Evolutionary conservation across 1,140 invertebrate genomes (phyloP), one percentile per base, ranked within the genome.

Genomic region (Paralvinella palmiformis): DNA sequence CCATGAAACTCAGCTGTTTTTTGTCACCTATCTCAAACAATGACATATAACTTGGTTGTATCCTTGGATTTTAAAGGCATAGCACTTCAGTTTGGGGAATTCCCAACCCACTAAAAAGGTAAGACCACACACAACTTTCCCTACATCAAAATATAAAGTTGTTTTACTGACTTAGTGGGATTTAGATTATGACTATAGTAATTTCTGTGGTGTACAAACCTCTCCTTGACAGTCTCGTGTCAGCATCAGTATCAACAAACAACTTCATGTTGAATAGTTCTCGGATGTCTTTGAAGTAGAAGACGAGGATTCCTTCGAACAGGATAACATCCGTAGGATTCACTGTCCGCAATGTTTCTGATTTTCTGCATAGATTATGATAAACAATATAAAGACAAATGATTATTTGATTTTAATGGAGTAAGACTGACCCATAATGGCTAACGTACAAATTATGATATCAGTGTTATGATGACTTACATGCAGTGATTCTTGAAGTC

Each of bases 211-310:
- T 32, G 22, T 13, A 20, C 55, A 3, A 20, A 96, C 93, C 93
- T 88, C 96, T 85, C 72, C 96, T 85, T 1, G 94, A 91, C 20
- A 99, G 83, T 71, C 96, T 85, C 0, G 94, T 99, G 77, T 99
- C 96, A 0, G 96, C 94, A 83, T 99, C 96, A 0, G 95, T 98
- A 74, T 99, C 96, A 27, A 99, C 96, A 84, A 99, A 99, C 7
- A 99, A 83, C 81, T 98, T 98, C 93, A 99, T 97, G 76, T 98
- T 92, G 82, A 98, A 99, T 27, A 98, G 83, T 59, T 96, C 90
- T 62, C 96, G 82, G 59, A 99, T 89, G 77, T 96, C 89, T 65
- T 91, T 89, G 79, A 94, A 94, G 81, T 98, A 98, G 83, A 99
- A 99, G 1, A 96, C 91, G 48, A 99, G 83, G 77, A 99, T 98